These are phyloP conservation scores for Paralvinella palmiformis DNA, from an alignment of 1,140 invertebrate species.

Conservation along the genomic window DNA sequence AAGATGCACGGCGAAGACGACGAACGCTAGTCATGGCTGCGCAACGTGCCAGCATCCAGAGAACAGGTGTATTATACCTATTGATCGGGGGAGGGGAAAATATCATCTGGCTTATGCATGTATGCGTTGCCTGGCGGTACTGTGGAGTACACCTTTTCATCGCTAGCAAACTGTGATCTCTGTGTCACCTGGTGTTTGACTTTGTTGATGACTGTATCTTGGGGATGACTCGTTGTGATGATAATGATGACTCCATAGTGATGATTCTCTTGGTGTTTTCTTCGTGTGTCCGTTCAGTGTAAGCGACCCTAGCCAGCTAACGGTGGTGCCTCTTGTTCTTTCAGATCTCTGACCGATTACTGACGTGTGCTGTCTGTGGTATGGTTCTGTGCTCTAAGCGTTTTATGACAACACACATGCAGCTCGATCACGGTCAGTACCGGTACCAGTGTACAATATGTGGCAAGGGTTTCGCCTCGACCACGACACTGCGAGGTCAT, in stretches of 20 bases:
- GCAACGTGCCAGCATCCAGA: neutral
- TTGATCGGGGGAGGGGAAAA: neutral
- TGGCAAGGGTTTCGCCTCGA: constrained; percentile 63
- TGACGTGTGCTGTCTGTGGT: neutral
- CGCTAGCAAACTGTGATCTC: too few species aligned
- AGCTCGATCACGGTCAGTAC: neutral
- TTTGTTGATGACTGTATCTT: too few species aligned
- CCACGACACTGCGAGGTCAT: neutral
- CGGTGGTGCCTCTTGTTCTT: neutral
- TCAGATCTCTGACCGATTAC: neutral
- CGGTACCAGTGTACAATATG: constrained; percentile 85
- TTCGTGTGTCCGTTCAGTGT: neutral
- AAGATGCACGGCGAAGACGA: too few species aligned
- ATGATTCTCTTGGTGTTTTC: neutral
- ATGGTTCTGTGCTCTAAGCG: neutral
- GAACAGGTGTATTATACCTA: neutral
- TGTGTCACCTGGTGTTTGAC: too few species aligned
- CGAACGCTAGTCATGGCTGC: too few species aligned
- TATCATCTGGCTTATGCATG: neutral
- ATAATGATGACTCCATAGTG: neutral
- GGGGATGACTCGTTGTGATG: too few species aligned
- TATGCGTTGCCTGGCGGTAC: neutral
- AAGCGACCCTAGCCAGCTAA: neutral
- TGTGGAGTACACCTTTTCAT: neutral
- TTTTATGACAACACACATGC: neutral